phyloP scores from a whole-genome alignment of 2,797 vertebrate species.

The Scleropages formosus region DNA sequence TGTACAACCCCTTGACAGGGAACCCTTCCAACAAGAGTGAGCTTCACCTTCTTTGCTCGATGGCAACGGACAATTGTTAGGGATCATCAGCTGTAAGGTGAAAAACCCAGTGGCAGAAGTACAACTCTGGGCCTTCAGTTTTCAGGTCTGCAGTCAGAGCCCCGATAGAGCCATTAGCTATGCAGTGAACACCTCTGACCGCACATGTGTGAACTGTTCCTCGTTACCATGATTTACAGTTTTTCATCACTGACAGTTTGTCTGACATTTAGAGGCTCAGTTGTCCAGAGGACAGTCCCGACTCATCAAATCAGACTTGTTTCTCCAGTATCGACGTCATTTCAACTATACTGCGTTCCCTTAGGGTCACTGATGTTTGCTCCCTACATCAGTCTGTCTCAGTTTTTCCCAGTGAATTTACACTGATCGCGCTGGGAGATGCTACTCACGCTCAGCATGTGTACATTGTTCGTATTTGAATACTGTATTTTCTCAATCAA shows the following conservation, averaged over 20 bases:
- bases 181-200: slow-evolving; percentile 12
- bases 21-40: neutral
- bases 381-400: slow-evolving; percentile 36
- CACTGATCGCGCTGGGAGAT: slow-evolving; percentile 77
- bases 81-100: neutral
- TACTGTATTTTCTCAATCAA: slow-evolving; percentile 87
- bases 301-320: slow-evolving; percentile 8
- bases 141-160: neutral
- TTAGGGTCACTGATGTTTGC: slow-evolving; percentile 23
- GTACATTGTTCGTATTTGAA: slow-evolving; percentile 85
- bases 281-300: slow-evolving; percentile 17
- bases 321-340: slow-evolving; percentile 8
- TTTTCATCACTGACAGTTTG: neutral
- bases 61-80: too few relatives aligned
- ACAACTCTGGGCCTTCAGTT: neutral
- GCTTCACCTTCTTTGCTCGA: neutral
- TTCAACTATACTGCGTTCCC: slow-evolving; percentile 24
- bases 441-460: slow-evolving; percentile 80
- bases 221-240: neutral
- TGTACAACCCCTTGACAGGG: neutral
- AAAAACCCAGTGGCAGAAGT: neutral
- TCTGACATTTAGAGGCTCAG: neutral
- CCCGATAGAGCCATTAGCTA: slow-evolving; percentile 6
- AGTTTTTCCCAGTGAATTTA: slow-evolving; percentile 69
- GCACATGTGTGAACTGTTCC: neutral